Evolutionary conservation across 2,888 invertebrate genomes (phyloP).

Genomic region (Geophilus truncorum): DNA sequence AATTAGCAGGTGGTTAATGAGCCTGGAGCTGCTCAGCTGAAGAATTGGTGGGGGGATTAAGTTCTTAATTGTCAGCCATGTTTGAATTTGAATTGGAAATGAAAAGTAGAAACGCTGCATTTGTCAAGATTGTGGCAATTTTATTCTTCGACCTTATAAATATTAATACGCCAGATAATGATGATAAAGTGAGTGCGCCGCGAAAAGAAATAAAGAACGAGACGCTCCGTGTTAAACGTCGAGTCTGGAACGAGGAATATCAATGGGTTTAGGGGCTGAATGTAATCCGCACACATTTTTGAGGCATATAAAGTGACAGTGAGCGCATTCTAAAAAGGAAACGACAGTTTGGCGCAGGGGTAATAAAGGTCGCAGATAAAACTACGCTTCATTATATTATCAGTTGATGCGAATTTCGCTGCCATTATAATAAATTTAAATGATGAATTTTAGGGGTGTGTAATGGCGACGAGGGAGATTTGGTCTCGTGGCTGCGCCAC

Average conservation of each 20-base stretch:
- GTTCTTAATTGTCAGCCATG: conserved; percentile 19
- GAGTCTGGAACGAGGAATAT: not conserved
- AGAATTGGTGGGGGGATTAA: not conserved
- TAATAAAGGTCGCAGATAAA: conserved; percentile 3
- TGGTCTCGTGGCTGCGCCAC: not conserved
- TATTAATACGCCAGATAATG: not conserved
- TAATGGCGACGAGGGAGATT: not conserved
- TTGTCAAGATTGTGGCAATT: conserved; percentile 17
- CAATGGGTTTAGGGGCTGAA: not conserved
- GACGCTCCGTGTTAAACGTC: not conserved
- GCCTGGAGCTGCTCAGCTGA: not conserved
- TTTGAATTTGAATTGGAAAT: conserved; percentile 17
- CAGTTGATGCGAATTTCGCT: conserved; percentile 12
- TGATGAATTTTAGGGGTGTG: not conserved
- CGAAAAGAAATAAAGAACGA: not conserved
- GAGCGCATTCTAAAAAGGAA: not conserved
- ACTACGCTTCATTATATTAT: conserved; percentile 15
- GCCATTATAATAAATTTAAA: conserved; percentile 24
- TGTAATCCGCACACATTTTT: not conserved
- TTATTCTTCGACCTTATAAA: not conserved
- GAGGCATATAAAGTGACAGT: not conserved
- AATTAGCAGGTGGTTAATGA: conserved; percentile 5
- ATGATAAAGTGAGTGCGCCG: not conserved
- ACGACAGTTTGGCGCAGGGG: not conserved
- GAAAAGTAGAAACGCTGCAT: not conserved